Conservation (phyloP, 2,113 vertebrate species). For the Caranx melampygus region DNA sequence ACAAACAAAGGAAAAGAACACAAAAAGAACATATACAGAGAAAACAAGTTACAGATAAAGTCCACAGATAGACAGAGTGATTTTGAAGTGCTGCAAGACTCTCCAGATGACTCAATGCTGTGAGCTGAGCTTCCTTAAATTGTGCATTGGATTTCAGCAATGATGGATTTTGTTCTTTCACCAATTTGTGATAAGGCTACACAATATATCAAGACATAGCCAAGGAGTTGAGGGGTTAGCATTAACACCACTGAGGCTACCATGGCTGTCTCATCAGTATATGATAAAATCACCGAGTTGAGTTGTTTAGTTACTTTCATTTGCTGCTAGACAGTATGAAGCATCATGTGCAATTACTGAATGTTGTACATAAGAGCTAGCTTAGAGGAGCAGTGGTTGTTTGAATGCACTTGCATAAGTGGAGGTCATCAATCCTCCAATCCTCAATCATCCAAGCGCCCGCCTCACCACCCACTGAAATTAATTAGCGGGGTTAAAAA, state of each 20-base stretch:
- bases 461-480: conserved; percentile 58
- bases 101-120: too few relatives aligned
- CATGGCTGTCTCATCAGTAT: background rate
- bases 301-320: background rate
- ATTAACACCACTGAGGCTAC: background rate
- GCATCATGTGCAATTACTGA: conserved; percentile 8
- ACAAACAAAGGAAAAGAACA: background rate
- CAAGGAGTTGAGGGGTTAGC: background rate
- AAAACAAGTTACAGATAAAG: too few relatives aligned
- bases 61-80: too few relatives aligned
- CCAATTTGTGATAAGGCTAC: background rate
- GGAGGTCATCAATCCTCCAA: conserved; percentile 56
- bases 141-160: too few relatives aligned
- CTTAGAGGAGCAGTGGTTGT: background rate
- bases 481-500: conserved; percentile 72
- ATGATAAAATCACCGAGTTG: background rate
- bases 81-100: too few relatives aligned
- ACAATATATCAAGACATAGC: background rate
- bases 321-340: background rate
- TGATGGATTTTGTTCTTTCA: too few relatives aligned
- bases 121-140: too few relatives aligned
- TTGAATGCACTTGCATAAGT: background rate
- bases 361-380: conserved; percentile 12
- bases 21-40: background rate
- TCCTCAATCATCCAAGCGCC: conserved; percentile 33